Base-by-base conservation (phyloP, 2,797 vertebrate species). In the Gobio occitaniae region DNA sequence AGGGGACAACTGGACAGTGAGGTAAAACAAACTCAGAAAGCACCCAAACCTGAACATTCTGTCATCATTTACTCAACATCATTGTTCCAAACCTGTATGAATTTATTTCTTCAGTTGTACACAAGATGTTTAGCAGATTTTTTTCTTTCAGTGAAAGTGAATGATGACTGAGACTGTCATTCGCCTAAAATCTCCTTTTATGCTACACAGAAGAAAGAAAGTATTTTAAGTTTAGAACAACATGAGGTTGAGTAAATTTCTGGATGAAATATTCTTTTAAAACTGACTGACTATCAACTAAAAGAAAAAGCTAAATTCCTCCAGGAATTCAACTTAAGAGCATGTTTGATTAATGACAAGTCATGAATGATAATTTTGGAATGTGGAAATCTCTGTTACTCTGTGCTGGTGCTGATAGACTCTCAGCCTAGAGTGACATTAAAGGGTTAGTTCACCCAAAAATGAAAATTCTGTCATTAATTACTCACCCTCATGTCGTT, bases 1-100 rank as follows among this genome's bases (percentile, higher is more conserved):
- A 96, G 93, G 0, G 97, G 97, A 0, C 83, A 94, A 0, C 91
- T 99, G 91, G 98, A 99, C 93, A 96, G 90, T 0, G 98, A 99
- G 97, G 98, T 99, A 72, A 79, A 79, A 50, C 7, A 59, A 78
- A 66, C n/a, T 65, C 25, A 48, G 15, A 78, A 78, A 16, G 7
- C 21, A 36, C 4, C 10, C 9, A 75, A 74, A 75, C 29, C 11
- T 41, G 21, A 59, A 41, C 7, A 59, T 41, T 77, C 32, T 19
- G 21, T 68, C 36, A 69, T 29, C 16, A 75, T 75, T 75, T 17
- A 32, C 32, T 56, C 50, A 21, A 3, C 25, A 47, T 29, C 16
- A 32, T 32, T 71, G 41, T 41, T 69, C 17, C 66, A 69, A 69
- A 69, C 66, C 36, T 11, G 17, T 69, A 41, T 21, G 17, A 21